phyloP scores from a whole-genome alignment of 2,888 invertebrate genomes.

The Lapara coniferarum region DNA sequence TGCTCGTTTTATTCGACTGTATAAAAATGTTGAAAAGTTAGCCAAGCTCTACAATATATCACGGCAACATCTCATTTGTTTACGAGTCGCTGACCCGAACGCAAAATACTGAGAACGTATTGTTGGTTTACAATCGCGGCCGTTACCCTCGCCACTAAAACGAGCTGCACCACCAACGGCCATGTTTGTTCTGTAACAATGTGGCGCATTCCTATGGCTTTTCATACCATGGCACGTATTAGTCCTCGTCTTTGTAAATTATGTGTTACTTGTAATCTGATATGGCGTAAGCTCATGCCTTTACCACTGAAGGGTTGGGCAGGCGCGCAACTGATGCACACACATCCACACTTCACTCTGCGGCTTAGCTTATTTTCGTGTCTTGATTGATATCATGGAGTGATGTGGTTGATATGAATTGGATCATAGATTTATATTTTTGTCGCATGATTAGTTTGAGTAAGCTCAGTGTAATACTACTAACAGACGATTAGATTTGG shows the following conservation, averaged over 20 bases:
- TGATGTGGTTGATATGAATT: too few relatives aligned
- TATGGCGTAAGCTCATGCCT: background rate
- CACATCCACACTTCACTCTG: too few relatives aligned
- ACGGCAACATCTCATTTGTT: constrained; percentile 52
- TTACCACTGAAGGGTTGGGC: too few relatives aligned
- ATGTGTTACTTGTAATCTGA: constrained; percentile 6
- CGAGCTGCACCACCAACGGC: constrained; percentile 72
- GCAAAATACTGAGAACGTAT: constrained; percentile 71
- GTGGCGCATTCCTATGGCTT: constrained; percentile 56
- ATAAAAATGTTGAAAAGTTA: background rate
- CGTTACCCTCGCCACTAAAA: constrained; percentile 72
- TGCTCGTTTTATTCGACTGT: too few relatives aligned
- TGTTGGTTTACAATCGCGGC: constrained; percentile 76
- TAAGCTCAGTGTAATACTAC: too few relatives aligned
- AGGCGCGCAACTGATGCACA: too few relatives aligned
- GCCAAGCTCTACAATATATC: background rate
- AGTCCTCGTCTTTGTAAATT: constrained; percentile 8
- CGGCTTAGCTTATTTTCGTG: too few relatives aligned
- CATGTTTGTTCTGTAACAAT: constrained; percentile 66
- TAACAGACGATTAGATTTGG: too few relatives aligned
- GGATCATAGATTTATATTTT: too few relatives aligned
- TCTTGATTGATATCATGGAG: too few relatives aligned
- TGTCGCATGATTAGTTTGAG: too few relatives aligned
- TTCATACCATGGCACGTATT: constrained; percentile 17
- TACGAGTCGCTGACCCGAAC: constrained; percentile 72